Evolutionary conservation across 2,888 invertebrate species (phyloP).

Genomic region (Agrochola lota): DNA sequence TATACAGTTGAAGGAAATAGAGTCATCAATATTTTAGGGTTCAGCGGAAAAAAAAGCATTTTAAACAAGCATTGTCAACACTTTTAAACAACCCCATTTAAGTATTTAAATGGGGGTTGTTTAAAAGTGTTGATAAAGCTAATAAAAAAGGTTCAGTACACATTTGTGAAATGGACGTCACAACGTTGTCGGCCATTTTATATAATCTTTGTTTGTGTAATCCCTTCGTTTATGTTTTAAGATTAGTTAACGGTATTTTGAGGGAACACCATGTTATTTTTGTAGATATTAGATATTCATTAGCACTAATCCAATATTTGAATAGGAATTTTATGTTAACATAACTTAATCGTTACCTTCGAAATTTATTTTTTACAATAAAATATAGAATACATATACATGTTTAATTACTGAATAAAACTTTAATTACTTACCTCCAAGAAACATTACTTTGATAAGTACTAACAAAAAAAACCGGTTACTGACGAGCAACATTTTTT

Average conservation of each 20-base stretch:
- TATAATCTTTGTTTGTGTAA: slow-evolving; percentile 43
- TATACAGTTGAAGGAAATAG: slow-evolving; percentile 47
- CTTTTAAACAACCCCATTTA: too few relatives aligned
- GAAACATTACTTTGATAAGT: neutral
- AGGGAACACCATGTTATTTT: slow-evolving; percentile 21
- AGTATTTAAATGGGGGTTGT: slow-evolving; percentile 66
- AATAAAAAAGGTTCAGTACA: slow-evolving; percentile 72
- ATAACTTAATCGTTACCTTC: neutral
- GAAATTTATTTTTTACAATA: neutral
- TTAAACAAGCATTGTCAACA: too few relatives aligned
- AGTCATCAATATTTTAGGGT: slow-evolving; percentile 61
- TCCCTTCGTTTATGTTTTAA: slow-evolving; percentile 35
- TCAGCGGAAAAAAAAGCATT: slow-evolving; percentile 61
- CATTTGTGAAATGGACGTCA: slow-evolving; percentile 60
- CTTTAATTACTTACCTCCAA: neutral
- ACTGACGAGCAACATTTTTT: neutral
- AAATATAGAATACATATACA: too few relatives aligned
- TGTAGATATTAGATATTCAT: neutral
- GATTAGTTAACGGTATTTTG: slow-evolving; percentile 36
- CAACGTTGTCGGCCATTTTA: slow-evolving; percentile 46
- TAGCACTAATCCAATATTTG: neutral
- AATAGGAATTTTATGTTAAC: neutral
- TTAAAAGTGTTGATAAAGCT: slow-evolving; percentile 72
- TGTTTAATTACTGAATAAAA: slow-evolving; percentile 8
- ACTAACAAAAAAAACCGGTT: neutral